phyloP scores from a whole-genome alignment of 2,888 invertebrate species.

The Caenorhabditis drosophilae region DNA sequence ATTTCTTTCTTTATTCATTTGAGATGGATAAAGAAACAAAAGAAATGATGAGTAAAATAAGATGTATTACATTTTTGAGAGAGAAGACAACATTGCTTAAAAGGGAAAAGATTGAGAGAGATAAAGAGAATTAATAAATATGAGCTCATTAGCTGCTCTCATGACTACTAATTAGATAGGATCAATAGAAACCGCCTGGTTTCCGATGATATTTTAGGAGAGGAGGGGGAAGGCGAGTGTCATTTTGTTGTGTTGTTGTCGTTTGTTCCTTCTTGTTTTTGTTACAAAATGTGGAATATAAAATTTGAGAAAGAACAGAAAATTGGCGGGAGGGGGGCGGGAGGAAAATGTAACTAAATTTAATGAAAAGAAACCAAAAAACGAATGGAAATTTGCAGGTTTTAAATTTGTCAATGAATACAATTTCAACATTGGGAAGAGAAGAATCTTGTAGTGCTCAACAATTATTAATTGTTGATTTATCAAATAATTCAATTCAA shows the following conservation, averaged over 20 bases:
- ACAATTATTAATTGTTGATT: conserved; percentile 62
- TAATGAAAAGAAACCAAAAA: not conserved
- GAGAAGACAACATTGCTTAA: too few species aligned
- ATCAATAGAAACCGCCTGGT: not conserved
- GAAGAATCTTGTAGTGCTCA: conserved; percentile 49
- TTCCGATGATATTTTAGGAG: too few species aligned
- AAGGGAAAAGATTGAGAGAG: too few species aligned
- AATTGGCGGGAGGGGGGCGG: not conserved
- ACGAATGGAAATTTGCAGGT: too few species aligned
- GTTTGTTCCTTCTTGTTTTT: too few species aligned
- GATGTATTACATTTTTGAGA: too few species aligned
- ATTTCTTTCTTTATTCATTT: too few species aligned
- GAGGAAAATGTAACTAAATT: not conserved
- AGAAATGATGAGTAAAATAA: too few species aligned
- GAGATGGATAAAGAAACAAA: too few species aligned
- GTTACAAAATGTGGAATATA: too few species aligned
- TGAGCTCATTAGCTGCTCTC: conserved; percentile 32
- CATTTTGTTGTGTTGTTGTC: not conserved
- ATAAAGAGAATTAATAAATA: conserved; percentile 30
- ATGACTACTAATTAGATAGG: conserved; percentile 1
- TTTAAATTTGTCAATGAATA: conserved; percentile 57
- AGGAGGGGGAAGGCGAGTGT: not conserved
- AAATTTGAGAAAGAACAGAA: not conserved
- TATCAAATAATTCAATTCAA: conserved; percentile 54
- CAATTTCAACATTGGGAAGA: conserved; percentile 33